Base-by-base conservation (phyloP, 2,113 vertebrate genomes). In the Chrysochloris asiatica region DNA sequence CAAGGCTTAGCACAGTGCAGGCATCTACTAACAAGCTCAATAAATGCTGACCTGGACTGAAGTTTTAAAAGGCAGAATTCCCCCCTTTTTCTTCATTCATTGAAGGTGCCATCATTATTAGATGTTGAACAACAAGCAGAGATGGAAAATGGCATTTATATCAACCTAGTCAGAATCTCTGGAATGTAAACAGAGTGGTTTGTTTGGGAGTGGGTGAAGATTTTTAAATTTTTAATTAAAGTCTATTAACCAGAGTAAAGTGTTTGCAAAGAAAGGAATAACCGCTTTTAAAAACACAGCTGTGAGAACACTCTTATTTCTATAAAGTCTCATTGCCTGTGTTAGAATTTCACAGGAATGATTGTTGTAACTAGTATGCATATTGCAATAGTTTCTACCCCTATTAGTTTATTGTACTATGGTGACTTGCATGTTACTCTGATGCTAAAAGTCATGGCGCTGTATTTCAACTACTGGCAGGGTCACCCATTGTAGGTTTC, bases 131-230 rank as follows among this genome's bases (percentile, higher is more conserved):
- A 83, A 48, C 36, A 83, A 63, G 26, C 28, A 65, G 26, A 73
- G 63, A 78, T 78, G 83, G 33, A 9, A 82, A 77, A 43, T 36
- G 38, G 26, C 89, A 43, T 82, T 86, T 86, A 41, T 83, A 90
- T n/a, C 12, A 90, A 86, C 16, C 33, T 63, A 41, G 11, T 77
- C 56, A 79, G 63, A 79, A 78, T 59, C 56, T 43, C 72, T 83
- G 52, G 30, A 22, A 36, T 87, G 38, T 87, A 9, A 83, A 83
- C 78, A 80, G 78, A 86, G 69, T 65, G 38, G 65, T 56, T 65
- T 84, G 30, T 19, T 73, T 33, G 4, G 21, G 38, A 22, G 54
- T 33, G 14, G 16, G 13, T 38, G 14, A 90, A 6, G 47, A 72
- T 36, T 14, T 93, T 84, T 9, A 0, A 19, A 61, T 61, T 67